Conservation (phyloP, 2,888 invertebrate species). For the Hydrotaea cyrtoneurina region DNA sequence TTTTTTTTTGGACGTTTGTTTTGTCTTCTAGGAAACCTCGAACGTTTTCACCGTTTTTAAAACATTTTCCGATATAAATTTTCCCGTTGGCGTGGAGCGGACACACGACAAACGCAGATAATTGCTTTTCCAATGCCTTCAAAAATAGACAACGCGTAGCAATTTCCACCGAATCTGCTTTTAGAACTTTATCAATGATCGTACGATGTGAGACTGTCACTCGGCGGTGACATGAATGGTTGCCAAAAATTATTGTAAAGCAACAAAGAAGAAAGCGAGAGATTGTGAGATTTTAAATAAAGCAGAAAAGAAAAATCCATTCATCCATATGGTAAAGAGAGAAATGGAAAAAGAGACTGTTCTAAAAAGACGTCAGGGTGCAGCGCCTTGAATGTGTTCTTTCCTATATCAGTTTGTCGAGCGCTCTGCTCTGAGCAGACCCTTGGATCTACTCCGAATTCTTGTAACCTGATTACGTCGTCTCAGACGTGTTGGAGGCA, state of each 20-base stretch:
- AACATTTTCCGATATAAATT: constrained; percentile 32
- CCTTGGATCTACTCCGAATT: too few relatives aligned
- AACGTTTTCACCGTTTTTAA: constrained; percentile 10
- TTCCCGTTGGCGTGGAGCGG: not conserved
- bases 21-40: constrained; percentile 16
- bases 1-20: not conserved
- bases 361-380: not conserved
- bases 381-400: not conserved
- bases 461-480: too few relatives aligned
- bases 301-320: not conserved
- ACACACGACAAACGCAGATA: constrained; percentile 27
- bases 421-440: not conserved
- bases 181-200: constrained; percentile 68
- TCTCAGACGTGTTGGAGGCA: too few relatives aligned
- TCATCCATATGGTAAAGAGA: too few relatives aligned
- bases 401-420: not conserved
- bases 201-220: constrained; percentile 66
- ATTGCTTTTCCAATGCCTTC: constrained; percentile 46
- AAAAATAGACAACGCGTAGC: constrained; percentile 66
- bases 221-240: constrained; percentile 42
- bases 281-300: constrained; percentile 19
- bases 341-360: not conserved
- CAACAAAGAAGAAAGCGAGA: constrained; percentile 34
- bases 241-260: constrained; percentile 14
- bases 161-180: constrained; percentile 42